Conservation (phyloP, 2,113 vertebrate species). For the Falco punctatus region DNA sequence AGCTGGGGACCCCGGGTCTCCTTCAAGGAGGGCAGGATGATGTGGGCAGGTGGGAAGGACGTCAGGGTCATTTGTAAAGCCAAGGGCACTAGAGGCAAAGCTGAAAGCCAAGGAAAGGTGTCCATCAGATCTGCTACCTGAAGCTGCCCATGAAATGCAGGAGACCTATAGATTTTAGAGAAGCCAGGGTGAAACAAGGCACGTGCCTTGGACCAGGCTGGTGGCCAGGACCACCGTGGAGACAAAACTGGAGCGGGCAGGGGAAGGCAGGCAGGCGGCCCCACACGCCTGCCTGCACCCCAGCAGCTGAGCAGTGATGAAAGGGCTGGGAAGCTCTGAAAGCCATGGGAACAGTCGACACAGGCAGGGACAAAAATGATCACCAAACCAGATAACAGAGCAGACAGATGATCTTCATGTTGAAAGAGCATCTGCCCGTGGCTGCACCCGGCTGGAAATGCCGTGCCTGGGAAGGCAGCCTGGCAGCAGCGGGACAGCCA, state of each 20-base stretch:
- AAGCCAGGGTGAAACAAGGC: not conserved
- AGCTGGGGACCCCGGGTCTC: accelerated
- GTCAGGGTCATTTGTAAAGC: not conserved
- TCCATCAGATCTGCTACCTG: not conserved
- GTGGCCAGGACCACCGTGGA: not conserved
- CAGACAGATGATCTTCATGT: not conserved
- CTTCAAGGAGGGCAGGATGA: accelerated
- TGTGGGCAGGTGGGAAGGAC: not conserved
- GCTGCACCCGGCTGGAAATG: accelerated
- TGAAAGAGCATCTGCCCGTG: not conserved
- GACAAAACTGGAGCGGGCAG: not conserved
- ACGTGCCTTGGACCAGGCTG: not conserved
- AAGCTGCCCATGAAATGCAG: not conserved
- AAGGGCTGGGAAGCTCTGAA: not conserved
- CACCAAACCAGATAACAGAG: not conserved
- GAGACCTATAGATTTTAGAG: not conserved
- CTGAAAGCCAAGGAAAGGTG: not conserved
- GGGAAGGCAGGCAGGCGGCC: not conserved
- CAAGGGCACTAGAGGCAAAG: not conserved
- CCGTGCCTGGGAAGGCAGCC: not conserved
- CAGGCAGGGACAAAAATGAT: not conserved
- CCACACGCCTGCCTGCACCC: not conserved
- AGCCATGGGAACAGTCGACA: not conserved
- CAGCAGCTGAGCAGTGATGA: not conserved
- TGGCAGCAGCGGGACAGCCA: accelerated